These are phyloP conservation scores for Muscina levida DNA, from an alignment of 2,888 invertebrate species.

Conservation along the genomic window DNA sequence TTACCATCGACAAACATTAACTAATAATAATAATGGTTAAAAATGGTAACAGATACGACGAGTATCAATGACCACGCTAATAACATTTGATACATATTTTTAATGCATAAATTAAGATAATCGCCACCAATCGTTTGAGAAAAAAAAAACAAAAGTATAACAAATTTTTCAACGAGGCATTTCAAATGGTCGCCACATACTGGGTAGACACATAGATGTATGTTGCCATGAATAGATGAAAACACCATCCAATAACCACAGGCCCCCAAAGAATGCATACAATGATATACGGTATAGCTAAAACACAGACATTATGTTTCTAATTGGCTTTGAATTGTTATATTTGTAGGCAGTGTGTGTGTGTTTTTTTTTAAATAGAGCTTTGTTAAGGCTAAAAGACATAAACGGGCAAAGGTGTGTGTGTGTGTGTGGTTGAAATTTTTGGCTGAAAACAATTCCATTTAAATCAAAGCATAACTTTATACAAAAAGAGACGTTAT, in stretches of 20 bases:
- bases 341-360: not conserved
- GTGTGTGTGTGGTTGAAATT: not conserved
- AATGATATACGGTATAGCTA: not conserved
- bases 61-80: constrained; percentile 17
- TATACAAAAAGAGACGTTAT: too few species aligned
- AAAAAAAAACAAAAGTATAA: constrained; percentile 20
- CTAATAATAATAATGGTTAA: not conserved
- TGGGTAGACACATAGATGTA: too few species aligned
- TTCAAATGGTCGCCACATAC: too few species aligned
- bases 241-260: too few species aligned
- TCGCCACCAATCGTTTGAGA: too few species aligned
- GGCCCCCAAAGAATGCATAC: too few species aligned
- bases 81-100: constrained; percentile 10
- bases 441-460: not conserved
- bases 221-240: too few species aligned
- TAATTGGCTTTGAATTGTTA: not conserved
- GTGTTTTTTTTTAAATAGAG: not conserved
- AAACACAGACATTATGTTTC: not conserved
- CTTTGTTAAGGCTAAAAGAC: not conserved
- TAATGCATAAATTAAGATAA: constrained; percentile 29
- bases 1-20: not conserved
- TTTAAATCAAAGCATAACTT: not conserved
- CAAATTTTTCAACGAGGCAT: not conserved
- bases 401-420: not conserved
- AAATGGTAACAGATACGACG: constrained; percentile 16